Percentiles rank a stretch among this genome's conserved stretches.
These are phyloP conservation scores for Sweltsa coloradensis DNA, from an alignment of 1,140 invertebrate genomes.

Conservation along the genomic window DNA sequence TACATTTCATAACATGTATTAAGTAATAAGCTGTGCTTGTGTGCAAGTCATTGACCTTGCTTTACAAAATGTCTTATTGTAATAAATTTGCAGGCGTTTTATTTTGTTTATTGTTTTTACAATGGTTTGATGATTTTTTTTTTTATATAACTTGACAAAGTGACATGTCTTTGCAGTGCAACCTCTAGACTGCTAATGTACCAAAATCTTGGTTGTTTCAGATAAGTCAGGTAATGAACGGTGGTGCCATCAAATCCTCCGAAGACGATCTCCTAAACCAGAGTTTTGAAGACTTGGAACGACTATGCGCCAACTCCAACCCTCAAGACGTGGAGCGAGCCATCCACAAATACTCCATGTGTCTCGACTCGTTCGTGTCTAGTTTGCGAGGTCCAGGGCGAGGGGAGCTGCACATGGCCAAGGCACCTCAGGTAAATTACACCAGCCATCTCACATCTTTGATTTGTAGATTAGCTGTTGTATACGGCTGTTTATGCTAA, in stretches of 20 bases:
- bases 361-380: conserved; percentile 54
- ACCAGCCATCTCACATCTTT: conserved; percentile 40
- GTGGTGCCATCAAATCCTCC: conserved; percentile 33
- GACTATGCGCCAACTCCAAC: conserved; percentile 50
- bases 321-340: conserved; percentile 65
- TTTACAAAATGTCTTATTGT: too few relatives aligned
- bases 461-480: background rate
- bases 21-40: too few relatives aligned
- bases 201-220: too few relatives aligned
- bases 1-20: too few relatives aligned
- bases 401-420: background rate
- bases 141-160: too few relatives aligned
- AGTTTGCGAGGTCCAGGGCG: conserved; percentile 27
- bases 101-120: too few relatives aligned
- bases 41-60: too few relatives aligned
- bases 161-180: too few relatives aligned
- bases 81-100: too few relatives aligned
- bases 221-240: conserved; percentile 52
- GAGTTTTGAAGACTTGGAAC: conserved; percentile 68
- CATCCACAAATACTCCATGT: conserved; percentile 65
- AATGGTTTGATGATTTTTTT: too few relatives aligned
- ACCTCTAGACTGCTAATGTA: too few relatives aligned
- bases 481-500: too few relatives aligned
- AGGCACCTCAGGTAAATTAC: conserved; percentile 32
- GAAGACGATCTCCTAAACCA: conserved; percentile 49